Base-by-base conservation (phyloP, 1,140 invertebrate genomes). In the Heliconius eleuchia region DNA sequence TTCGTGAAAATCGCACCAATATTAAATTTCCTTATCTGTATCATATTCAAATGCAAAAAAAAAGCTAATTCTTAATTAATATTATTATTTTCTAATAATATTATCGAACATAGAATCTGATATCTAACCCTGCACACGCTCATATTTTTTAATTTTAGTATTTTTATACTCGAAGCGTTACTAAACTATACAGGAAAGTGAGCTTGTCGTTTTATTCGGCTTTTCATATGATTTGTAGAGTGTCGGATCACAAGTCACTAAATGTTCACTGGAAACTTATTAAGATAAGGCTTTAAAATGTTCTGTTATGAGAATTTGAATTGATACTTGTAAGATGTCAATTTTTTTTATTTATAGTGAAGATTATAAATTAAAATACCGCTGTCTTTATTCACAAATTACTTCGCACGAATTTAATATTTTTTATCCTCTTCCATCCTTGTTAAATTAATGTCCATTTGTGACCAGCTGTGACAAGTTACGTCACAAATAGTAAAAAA, bases 111-210 rank as follows among this genome's bases (percentile, higher is more conserved):
- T 66, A 16, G 9, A 66, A 16, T 66, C 27, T 66, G 60, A 66
- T 30, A 66, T 30, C 27, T 66, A 66, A 66, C 27, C 11, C 60
- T 37, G 81, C 80, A 81, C 76, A 83, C 71, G 75, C 55, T 85
- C 76, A 80, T 85, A 84, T 76, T 83, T 83, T 81, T 83, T 80
- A 75, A 83, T 86, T 91, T 89, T 92, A 87, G 90, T 90, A 92
- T 92, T 94, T 94, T 92, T 92, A 87, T 92, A 91, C 85, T 90
- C 82, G 76, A 89, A 89, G 80, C 86, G 84, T 87, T 87, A 85
- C 81, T 86, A 85, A 91, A 86, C 83, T 88, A 89, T 93, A 93
- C 91, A 93, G 91, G 90, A 92, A 94, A 87, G 88, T 86, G 91
- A 93, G 91, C 91, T 93, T 92, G 85, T 86, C 87, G 84, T 89